Conservation (phyloP, 2,888 invertebrate genomes). For the Mactromeris polynyma region DNA sequence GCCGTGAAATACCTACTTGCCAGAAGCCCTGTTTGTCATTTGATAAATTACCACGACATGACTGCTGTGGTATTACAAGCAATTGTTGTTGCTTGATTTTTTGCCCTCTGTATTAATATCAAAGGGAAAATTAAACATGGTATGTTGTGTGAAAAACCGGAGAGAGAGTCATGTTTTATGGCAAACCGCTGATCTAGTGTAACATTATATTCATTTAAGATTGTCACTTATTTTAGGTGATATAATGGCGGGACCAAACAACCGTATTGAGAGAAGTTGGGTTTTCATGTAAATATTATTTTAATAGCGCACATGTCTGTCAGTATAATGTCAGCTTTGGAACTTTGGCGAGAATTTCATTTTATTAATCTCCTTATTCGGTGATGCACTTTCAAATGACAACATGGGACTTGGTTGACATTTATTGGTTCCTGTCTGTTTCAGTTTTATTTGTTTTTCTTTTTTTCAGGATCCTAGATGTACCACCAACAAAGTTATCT, state of each 20-base stretch:
- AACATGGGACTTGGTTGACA: not conserved
- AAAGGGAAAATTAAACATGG: constrained; percentile 13
- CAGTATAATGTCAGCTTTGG: not conserved
- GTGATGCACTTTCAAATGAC: not conserved
- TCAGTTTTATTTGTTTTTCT: not conserved
- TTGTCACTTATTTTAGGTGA: not conserved
- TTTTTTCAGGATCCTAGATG: not conserved
- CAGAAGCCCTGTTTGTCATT: constrained; percentile 5
- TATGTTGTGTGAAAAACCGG: not conserved
- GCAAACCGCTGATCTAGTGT: not conserved
- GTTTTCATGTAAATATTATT: not conserved
- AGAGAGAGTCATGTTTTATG: not conserved
- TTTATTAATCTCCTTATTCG: not conserved
- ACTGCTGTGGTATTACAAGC: not conserved
- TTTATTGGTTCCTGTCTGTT: not conserved
- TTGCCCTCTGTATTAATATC: constrained; percentile 2
- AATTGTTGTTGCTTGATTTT: not conserved
- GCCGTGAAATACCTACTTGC: not conserved
- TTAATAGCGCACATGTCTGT: not conserved
- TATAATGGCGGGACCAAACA: not conserved
- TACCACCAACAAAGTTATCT: too few species aligned
- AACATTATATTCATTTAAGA: not conserved
- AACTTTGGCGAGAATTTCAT: not conserved
- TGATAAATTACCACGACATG: not conserved
- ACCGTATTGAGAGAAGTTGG: not conserved